Evolutionary conservation across 1,140 invertebrate species (phyloP), one percentile per base, ranked within the genome.

Genomic region (Drosophila simulans): DNA sequence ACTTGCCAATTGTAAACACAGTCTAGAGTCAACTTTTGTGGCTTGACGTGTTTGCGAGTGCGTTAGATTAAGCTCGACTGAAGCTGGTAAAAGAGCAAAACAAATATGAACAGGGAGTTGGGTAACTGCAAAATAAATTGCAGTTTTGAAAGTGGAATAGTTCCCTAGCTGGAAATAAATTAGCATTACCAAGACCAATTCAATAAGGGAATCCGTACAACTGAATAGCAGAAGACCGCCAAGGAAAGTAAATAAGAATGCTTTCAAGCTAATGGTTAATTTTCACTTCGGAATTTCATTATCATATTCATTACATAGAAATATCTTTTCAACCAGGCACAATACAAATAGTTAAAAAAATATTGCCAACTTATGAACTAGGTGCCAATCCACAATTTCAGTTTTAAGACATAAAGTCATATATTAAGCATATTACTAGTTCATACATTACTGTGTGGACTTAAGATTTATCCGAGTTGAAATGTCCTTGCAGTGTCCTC

Each of bases 11-110:
- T 62, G 57, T 42, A 57, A 72, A 77, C 70, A 74, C 42, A 63
- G 58, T 45, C 56, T 77, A 78, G 78, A 65, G 64, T 63, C 60
- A 86, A 82, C 82, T 85, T 85, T 71, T 86, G 78, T 82, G 82
- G 83, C 78, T 88, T 85, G 77, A 70, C 74, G 77, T 63, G 72
- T 71, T 60, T 71, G 68, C 69, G 72, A 79, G 60, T 81, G 74
- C 68, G 76, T 77, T 65, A 85, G 78, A 86, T 85, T 85, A 85
- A 77, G 78, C 74, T 66, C 68, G 59, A 62, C 68, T 78, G 48
- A 46, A 51, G 52, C 52, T 45, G 65, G 11, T n/a, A 69, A 70
- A 56, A 48, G 66, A 46, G 66, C 63, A 68, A 48, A 43, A 68
- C 63, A 70, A 70, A 68, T 68, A 52, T 68, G 66, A 68, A 68